phyloP scores from a whole-genome alignment of 2,888 invertebrate species.

The Endotricha flammealis region DNA sequence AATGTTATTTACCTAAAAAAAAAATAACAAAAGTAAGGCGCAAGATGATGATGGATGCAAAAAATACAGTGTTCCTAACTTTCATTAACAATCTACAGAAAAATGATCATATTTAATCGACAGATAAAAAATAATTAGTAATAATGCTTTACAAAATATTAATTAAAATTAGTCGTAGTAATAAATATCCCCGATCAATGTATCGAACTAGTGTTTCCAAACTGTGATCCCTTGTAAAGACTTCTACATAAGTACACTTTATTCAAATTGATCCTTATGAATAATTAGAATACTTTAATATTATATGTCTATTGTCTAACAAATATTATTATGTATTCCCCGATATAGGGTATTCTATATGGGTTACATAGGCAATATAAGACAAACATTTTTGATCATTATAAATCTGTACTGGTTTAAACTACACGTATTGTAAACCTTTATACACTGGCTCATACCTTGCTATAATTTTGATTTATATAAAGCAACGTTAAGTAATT shows the following conservation, averaged over 20 bases:
- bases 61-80: no score
- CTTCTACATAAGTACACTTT: constrained; percentile 70
- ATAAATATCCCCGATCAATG: constrained; percentile 45
- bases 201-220: constrained; percentile 71
- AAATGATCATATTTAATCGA: no score
- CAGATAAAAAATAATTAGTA: no score
- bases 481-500: no score
- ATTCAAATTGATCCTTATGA: constrained; percentile 34
- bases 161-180: constrained; percentile 11
- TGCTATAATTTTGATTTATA: no score
- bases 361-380: constrained; percentile 7
- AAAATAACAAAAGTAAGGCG: no score
- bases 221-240: constrained; percentile 78
- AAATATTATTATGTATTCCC: constrained; percentile 6
- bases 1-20: no score
- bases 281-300: constrained; percentile 26
- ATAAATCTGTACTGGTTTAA: neutral
- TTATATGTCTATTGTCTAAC: constrained; percentile 12
- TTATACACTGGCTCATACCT: no score
- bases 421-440: no score
- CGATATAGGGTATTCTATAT: constrained; percentile 3
- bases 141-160: no score
- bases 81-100: no score
- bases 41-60: no score
- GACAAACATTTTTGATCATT: constrained; percentile 6